Evolutionary conservation across 30 jellyfish, hydroid and myxozoan genomes (phyloP).

Genomic region (Haliclystus octoradiatus): DNA sequence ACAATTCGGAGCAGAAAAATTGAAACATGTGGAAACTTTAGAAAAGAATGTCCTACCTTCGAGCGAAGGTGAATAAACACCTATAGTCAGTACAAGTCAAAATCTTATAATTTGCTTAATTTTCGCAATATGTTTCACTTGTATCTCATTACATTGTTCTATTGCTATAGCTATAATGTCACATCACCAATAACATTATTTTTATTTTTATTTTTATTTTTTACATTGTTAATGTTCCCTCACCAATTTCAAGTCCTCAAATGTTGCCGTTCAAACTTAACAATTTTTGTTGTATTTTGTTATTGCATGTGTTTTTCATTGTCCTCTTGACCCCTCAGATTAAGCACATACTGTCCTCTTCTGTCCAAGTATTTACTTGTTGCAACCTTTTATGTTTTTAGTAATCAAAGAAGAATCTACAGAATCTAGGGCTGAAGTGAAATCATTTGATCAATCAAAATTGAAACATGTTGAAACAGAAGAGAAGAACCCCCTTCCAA

Average conservation of each 20-base stretch:
- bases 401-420: constrained; percentile 69
- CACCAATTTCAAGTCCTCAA: too few relatives aligned
- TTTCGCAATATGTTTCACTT: too few relatives aligned
- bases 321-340: too few relatives aligned
- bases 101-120: too few relatives aligned
- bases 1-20: constrained; percentile 31
- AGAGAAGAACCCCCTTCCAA: constrained; percentile 68
- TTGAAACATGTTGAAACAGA: constrained; percentile 67
- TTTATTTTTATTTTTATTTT: too few relatives aligned
- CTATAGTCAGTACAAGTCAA: too few relatives aligned
- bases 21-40: constrained; percentile 65
- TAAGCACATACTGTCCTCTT: not conserved
- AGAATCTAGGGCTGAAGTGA: constrained; percentile 81
- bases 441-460: constrained; percentile 44
- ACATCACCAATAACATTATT: constrained; percentile 32
- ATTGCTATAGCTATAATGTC: constrained; percentile 57
- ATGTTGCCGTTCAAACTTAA: too few relatives aligned
- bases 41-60: constrained; percentile 74
- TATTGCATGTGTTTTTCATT: too few relatives aligned
- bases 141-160: too few relatives aligned
- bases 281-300: too few relatives aligned
- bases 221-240: not conserved
- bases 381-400: constrained; percentile 3
- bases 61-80: constrained; percentile 53
- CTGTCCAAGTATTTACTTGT: not conserved